Percentiles rank a stretch among this genome's conserved stretches.
phyloP scores from a whole-genome alignment of 2,888 invertebrate genomes.

The Folsomia candida region DNA sequence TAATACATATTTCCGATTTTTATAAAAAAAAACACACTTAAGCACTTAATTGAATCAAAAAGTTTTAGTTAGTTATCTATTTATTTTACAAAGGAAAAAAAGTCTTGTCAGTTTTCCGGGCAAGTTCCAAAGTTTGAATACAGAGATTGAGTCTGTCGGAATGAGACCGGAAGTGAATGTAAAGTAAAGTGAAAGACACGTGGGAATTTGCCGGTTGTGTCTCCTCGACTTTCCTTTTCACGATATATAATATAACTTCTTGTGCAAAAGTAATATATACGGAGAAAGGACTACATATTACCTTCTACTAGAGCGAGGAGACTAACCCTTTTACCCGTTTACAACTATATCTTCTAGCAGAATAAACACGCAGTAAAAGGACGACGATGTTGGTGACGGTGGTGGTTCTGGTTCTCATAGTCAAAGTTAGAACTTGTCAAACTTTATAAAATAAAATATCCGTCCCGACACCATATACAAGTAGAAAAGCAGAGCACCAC shows the following conservation, averaged over 20 bases:
- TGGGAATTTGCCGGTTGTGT: conserved; percentile 43
- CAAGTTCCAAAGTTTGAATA: not conserved
- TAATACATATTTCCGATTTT: too few relatives aligned
- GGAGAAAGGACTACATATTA: not conserved
- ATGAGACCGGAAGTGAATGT: conserved; percentile 18
- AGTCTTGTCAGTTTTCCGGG: not conserved
- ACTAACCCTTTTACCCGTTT: not conserved
- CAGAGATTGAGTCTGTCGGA: not conserved
- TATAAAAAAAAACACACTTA: not conserved
- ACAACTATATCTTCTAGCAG: not conserved
- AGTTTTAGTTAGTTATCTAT: too few relatives aligned
- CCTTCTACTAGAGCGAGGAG: too few relatives aligned
- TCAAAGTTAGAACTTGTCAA: not conserved
- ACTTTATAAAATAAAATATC: conserved; percentile 8
- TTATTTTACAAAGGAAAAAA: not conserved
- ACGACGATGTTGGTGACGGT: not conserved
- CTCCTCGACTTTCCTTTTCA: conserved; percentile 27
- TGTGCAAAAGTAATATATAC: not conserved
- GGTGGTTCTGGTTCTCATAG: not conserved
- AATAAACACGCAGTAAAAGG: not conserved
- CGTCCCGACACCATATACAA: not conserved
- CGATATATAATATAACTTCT: not conserved
- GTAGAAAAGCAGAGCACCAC: too few relatives aligned
- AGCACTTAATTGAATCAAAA: not conserved
- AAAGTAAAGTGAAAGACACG: conserved; percentile 36